Conservation (phyloP, 2,888 invertebrate genomes). For the Lasioglossum lativentre region DNA sequence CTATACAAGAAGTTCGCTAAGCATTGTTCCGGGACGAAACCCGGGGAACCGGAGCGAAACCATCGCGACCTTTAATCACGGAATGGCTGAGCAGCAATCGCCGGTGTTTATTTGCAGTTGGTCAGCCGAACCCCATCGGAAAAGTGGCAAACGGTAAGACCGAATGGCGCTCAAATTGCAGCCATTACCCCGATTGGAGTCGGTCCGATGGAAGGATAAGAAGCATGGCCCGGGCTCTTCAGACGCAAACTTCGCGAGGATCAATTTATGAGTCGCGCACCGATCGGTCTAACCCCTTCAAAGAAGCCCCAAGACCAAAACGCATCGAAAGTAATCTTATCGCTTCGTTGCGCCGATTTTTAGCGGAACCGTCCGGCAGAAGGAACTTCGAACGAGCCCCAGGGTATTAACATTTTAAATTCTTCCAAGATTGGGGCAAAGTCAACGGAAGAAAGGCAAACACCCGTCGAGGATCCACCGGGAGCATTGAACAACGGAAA, state of each 20-base stretch:
- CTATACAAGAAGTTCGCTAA: not conserved
- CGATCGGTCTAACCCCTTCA: not conserved
- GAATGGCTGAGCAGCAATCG: slow-evolving; percentile 23
- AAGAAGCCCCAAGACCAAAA: not conserved
- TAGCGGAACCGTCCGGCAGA: not conserved
- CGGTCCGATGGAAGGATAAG: not conserved
- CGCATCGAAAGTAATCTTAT: not conserved
- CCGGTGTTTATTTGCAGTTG: slow-evolving; percentile 16
- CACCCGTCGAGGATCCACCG: not conserved
- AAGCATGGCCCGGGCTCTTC: not conserved
- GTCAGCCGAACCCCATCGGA: slow-evolving; percentile 13
- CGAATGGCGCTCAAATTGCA: slow-evolving; percentile 32
- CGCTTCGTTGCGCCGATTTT: not conserved
- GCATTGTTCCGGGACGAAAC: not conserved
- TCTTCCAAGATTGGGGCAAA: not conserved
- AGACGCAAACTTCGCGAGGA: not conserved
- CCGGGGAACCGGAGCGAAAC: not conserved
- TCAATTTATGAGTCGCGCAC: not conserved
- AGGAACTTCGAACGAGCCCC: not conserved
- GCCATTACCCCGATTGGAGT: slow-evolving; percentile 34
- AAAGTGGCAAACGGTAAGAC: not conserved
- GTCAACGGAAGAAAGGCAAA: not conserved
- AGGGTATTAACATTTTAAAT: slow-evolving; percentile 1
- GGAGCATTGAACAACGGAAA: not conserved
- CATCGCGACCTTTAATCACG: slow-evolving; percentile 30